Evolutionary conservation across 2,888 invertebrate species (phyloP), one percentile per base, ranked within the genome.

Genomic region (Tiliacea aurago): DNA sequence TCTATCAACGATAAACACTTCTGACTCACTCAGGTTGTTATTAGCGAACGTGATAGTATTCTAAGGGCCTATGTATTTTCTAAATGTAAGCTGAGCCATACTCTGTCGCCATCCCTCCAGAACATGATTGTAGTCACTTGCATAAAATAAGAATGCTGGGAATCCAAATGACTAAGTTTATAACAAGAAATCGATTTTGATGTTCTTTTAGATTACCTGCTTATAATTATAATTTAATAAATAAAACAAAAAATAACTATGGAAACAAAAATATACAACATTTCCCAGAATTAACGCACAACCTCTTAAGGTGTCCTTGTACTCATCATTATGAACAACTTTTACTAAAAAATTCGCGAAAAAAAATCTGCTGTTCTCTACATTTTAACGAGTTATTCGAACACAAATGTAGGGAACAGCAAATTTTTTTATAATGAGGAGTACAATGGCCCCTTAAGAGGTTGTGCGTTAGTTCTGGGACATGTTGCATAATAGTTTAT

Each of bases 41-140:
- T 75, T 78, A 75, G 69, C 74, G 64, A 84, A 89, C 90, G 89
- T 90, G 90, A 90, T 82, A 90, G 59, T 70, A 81, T 81, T 78
- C 59, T 71, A 80, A 75, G 76, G 98, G 97, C 81, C 98, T 64
- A 67, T 53, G 37, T 64, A 67, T 53, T 76, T 61, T 28, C 47
- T 58, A 55, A 76, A 66, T 59, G 55, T 59, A 41, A 76, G 5
- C 41, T 49, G 20, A 43, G 33, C 37, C 33, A 47, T n/a, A 62
- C 55, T 58, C 53, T 41, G 56, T 33, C 20, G 20, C 20, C 23
- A 33, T 49, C 49, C 20, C 23, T 23, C 6, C 3, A 51, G 33
- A n/a, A 64, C 11, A 37, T 15, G 5, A 51, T 18, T 18, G 53
- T 37, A 53, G n/a, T 37, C 33, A 51, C n/a, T 18, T 10, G n/a